These are phyloP conservation scores for Thalassarche chlororhynchos DNA, from an alignment of 2,113 vertebrate genomes.

Conservation along the genomic window DNA sequence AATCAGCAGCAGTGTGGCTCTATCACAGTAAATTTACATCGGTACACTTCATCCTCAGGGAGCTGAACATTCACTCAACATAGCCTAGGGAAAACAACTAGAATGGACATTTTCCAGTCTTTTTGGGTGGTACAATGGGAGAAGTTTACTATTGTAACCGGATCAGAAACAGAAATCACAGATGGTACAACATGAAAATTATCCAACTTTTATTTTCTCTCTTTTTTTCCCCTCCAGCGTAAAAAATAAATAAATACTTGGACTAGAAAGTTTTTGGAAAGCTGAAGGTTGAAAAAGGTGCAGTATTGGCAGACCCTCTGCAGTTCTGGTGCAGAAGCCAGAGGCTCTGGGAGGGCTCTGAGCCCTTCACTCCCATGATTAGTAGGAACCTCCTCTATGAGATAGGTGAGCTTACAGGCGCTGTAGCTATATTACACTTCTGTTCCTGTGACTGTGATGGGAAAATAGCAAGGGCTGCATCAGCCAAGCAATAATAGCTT, in stretches of 20 bases:
- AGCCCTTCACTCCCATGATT: not conserved
- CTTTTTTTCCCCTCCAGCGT: not conserved
- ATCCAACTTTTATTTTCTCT: not conserved
- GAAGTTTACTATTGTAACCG: not conserved
- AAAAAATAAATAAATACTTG: not conserved
- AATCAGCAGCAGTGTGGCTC: conserved; percentile 42
- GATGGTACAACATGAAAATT: not conserved
- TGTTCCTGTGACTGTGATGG: not conserved
- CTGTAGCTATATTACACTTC: not conserved
- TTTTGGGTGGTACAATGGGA: not conserved
- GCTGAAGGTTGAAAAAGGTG: not conserved
- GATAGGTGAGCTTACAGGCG: not conserved
- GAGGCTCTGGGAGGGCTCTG: not conserved
- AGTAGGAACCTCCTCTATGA: not conserved
- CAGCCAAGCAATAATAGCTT: not conserved
- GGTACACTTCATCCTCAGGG: conserved; percentile 16
- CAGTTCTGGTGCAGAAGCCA: not conserved
- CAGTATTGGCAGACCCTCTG: not conserved
- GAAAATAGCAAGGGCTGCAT: not conserved
- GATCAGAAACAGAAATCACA: not conserved
- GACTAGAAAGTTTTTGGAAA: not conserved
- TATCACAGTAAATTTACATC: conserved; percentile 63
- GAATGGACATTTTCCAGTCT: conserved; percentile 43
- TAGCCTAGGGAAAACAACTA: conserved; percentile 48
- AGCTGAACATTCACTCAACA: conserved; percentile 25